Base-by-base conservation (phyloP, 2,113 vertebrate genomes). In the Centropristis striata region DNA sequence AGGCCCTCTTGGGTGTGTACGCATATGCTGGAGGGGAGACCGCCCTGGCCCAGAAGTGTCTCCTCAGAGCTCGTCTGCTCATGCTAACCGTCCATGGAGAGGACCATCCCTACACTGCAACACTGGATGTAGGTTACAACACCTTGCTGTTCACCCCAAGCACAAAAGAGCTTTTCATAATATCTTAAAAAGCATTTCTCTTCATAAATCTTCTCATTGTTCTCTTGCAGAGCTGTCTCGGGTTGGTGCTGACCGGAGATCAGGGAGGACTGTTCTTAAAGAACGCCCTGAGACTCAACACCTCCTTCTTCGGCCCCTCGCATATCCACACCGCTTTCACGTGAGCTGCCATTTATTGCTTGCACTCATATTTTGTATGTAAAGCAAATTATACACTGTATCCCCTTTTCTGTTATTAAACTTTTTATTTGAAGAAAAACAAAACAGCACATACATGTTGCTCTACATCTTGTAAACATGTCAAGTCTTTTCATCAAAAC, bases 91-190 rank as follows among this genome's bases (percentile, higher is more conserved):
- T 96, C 54, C 93, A 94, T 0, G 96, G 96, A 68, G 95, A 95
- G 59, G 95, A 96, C 67, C 96, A 96, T 78, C 96, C 96, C 2
- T 94, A 92, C 92, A 92, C 81, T 0, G 95, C 95, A 66, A 92
- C 91, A 37, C 75, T 96, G 74, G 96, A 96, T 66, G 96, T 96
- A 83, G 78, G 94, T 89, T 57, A 27, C 46, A 65, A 21, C 21
- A 51, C 23, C 8, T 55, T 27, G 1, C 4, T 53, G 8, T 67
- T 66, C 13, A 72, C 8, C 9, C 1, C 13, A 69, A 47, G 10
- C 12, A 49, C 11, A 44, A 13, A 59, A 28, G 12, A 42, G 4
- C 1, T 39, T 81, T 66, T 59, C 5, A 63, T 18, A 21, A 18
- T 28, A 9, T 16, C 18, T 5, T 25, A 20, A 1, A 60, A 7